phyloP scores from a whole-genome alignment of 2,888 invertebrate genomes.

The Aricia artaxerxes region DNA sequence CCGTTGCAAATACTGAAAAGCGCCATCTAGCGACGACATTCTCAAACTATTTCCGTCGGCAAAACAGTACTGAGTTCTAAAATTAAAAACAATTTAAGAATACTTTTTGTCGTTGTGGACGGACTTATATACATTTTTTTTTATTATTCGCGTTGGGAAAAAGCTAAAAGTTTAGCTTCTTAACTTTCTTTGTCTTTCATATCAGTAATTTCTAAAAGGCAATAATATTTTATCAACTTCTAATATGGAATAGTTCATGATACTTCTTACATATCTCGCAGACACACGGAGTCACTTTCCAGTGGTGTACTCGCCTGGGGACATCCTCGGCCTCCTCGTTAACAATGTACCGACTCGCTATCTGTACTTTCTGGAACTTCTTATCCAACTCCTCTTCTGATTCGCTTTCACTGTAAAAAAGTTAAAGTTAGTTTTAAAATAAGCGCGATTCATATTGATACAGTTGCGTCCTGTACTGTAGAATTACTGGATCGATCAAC shows the following conservation, averaged over 20 bases:
- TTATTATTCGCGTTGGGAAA: not conserved
- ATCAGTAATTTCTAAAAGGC: not conserved
- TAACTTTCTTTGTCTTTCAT: not conserved
- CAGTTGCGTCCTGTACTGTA: no score
- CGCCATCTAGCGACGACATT: not conserved
- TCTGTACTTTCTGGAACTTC: conserved; percentile 49
- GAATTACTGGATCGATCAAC: no score
- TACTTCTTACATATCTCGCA: conserved; percentile 71
- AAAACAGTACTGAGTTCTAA: not conserved
- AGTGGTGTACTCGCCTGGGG: conserved; percentile 38
- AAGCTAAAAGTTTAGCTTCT: not conserved
- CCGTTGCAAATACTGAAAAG: not conserved
- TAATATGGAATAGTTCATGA: conserved; percentile 64
- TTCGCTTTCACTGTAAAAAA: conserved; percentile 34
- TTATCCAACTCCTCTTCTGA: conserved; percentile 39
- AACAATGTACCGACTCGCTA: conserved; percentile 64
- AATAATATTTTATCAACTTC: conserved; percentile 31
- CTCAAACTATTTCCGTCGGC: not conserved
- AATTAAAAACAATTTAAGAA: not conserved
- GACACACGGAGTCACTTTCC: conserved; percentile 53
- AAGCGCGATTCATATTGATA: no score
- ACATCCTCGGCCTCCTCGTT: conserved; percentile 42
- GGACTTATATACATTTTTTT: not conserved
- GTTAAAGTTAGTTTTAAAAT: no score
- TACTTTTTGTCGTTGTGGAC: not conserved